Base-by-base conservation (phyloP, 2,113 vertebrate species). In the Panurus biarmicus region DNA sequence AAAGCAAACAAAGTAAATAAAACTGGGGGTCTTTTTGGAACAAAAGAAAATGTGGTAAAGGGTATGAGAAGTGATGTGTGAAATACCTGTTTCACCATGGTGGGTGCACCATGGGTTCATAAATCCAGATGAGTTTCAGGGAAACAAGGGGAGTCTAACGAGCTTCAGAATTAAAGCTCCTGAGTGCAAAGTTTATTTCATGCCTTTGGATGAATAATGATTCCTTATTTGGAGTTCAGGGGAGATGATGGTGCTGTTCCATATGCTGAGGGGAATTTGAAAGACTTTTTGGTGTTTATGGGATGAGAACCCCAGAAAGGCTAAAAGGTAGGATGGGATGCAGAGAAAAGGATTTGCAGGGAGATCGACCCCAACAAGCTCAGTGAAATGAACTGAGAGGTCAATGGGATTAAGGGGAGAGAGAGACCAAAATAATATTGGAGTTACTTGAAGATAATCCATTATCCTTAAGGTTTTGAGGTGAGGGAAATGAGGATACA, bases 141-240 rank as follows among this genome's bases (percentile, higher is more conserved):
- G 47, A 47, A 73, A 66, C 3, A 18, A 24, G 2, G 5, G 29
- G 20, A 86, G 8, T 8, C 6, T 26, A 35, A 7, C 0, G 0
- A 69, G 4, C 8, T 56, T 51, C 69, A 50, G 40, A 31, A 72
- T 80, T 10, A 91, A 85, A 23, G 3, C 7, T 64, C 15, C 23
- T 7, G 20, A 54, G 7, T 7, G 51, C 7, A n/a, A 86, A 50
- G 35, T 31, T 45, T 36, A 23, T 83, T 83, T 83, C 15, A 14
- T 40, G 14, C 7, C 16, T 70, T 85, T 60, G 35, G 20, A 40
- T 40, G 50, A 35, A 26, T 26, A 51, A 19, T 16, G 23, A 5
- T 7, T 12, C 36, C 5, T 69, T 40, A 14, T n/a, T 75, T 40
- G 9, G 25, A 31, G 9, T 40, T 45, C 54, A 33, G 42, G 26